Conservation (phyloP, 2,797 vertebrate species). For the Falco biarmicus region DNA sequence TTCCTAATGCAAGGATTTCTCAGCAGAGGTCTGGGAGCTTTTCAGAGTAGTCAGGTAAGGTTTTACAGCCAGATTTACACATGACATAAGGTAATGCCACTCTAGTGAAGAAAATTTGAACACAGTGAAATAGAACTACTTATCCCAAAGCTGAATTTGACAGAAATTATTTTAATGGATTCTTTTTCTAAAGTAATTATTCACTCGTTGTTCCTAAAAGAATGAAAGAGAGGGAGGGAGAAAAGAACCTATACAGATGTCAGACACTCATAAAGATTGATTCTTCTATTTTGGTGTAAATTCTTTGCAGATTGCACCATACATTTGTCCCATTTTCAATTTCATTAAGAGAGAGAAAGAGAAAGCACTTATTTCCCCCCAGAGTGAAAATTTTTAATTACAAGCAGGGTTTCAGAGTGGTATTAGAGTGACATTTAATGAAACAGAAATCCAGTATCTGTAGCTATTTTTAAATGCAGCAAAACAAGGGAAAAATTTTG, state of each 20-base stretch:
- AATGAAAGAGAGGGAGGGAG: background rate
- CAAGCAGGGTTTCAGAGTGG: background rate
- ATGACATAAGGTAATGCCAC: background rate
- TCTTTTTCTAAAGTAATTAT: background rate
- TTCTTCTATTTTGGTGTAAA: conserved; percentile 9
- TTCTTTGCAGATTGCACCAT: background rate
- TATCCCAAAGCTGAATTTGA: background rate
- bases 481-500: background rate
- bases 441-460: background rate
- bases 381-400: conserved; percentile 2
- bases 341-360: background rate
- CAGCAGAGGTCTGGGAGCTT: background rate
- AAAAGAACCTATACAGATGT: background rate
- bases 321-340: conserved; percentile 1
- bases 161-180: background rate
- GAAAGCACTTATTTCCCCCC: background rate
- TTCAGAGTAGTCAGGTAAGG: background rate
- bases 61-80: background rate
- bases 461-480: conserved; percentile 8
- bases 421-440: background rate
- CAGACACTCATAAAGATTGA: background rate
- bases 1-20: conserved; percentile 29
- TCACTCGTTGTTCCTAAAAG: background rate
- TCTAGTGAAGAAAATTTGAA: background rate
- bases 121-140: background rate